Conservation (phyloP, 1,140 invertebrate species). For the Papilio glaucus region DNA sequence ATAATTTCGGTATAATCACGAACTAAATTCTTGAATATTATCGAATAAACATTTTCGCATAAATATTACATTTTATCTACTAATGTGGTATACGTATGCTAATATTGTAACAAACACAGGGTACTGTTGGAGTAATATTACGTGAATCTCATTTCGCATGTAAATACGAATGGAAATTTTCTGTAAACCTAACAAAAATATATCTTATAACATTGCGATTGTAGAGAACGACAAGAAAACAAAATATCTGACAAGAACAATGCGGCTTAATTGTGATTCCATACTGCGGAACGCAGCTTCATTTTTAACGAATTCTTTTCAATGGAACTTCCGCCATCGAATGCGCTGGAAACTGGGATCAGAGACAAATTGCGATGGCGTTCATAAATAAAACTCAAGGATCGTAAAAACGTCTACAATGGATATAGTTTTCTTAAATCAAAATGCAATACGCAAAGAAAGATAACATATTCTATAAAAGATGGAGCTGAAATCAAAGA, state of each 20-base stretch:
- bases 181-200: background rate
- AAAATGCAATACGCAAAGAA: background rate
- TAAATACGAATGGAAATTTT: background rate
- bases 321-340: background rate
- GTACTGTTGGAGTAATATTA: background rate
- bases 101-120: too few species aligned
- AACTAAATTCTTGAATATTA: too few species aligned
- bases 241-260: slow-evolving; percentile 12
- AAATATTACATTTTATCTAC: too few species aligned
- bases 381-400: background rate
- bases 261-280: background rate
- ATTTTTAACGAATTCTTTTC: slow-evolving; percentile 12
- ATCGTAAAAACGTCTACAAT: background rate
- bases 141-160: background rate
- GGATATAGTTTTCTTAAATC: background rate
- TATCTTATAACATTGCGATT: background rate
- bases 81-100: background rate
- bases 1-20: too few species aligned
- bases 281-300: background rate
- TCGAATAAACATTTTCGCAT: too few species aligned
- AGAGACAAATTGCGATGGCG: background rate
- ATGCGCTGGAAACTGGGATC: background rate
- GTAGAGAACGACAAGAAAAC: background rate
- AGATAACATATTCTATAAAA: background rate
- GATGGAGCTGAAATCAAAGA: too few species aligned